Evolutionary conservation across 2,888 invertebrate species (phyloP).

Genomic region (Yponomeuta plumbellus): DNA sequence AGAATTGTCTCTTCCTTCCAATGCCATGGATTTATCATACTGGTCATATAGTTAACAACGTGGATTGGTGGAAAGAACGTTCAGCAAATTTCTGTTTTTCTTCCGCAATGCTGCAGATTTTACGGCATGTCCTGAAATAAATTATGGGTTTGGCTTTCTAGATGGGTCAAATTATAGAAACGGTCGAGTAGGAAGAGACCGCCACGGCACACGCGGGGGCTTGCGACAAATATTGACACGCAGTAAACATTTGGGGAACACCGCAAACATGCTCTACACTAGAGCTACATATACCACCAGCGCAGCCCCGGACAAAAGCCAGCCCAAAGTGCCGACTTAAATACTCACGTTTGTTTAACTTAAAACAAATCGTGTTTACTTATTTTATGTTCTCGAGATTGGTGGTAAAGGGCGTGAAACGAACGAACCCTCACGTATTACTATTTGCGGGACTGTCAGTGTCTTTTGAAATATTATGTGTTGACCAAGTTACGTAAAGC

Average conservation of each 20-base stretch:
- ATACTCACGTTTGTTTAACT: slow-evolving; percentile 55
- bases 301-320: slow-evolving; percentile 41
- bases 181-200: not conserved
- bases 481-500: not conserved
- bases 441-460: slow-evolving; percentile 1
- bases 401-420: slow-evolving; percentile 16
- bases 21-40: too few relatives aligned
- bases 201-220: slow-evolving; percentile 8
- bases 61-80: too few relatives aligned
- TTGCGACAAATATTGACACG: slow-evolving; percentile 61
- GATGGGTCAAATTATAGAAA: not conserved
- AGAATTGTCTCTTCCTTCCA: too few relatives aligned
- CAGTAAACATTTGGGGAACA: slow-evolving; percentile 60
- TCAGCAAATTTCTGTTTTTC: too few relatives aligned
- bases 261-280: slow-evolving; percentile 56
- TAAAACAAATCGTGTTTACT: slow-evolving; percentile 61
- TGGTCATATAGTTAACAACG: too few relatives aligned
- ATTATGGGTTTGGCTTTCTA: not conserved
- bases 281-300: slow-evolving; percentile 11
- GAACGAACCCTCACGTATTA: not conserved
- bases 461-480: not conserved
- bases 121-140: too few relatives aligned
- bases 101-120: too few relatives aligned
- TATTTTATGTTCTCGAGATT: slow-evolving; percentile 55
- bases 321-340: slow-evolving; percentile 50